A percentile compares a stretch with the other conserved stretches of the same genome.
These are phyloP conservation scores for Danaus plexippus DNA, from an alignment of 1,140 invertebrate genomes.

Conservation along the genomic window DNA sequence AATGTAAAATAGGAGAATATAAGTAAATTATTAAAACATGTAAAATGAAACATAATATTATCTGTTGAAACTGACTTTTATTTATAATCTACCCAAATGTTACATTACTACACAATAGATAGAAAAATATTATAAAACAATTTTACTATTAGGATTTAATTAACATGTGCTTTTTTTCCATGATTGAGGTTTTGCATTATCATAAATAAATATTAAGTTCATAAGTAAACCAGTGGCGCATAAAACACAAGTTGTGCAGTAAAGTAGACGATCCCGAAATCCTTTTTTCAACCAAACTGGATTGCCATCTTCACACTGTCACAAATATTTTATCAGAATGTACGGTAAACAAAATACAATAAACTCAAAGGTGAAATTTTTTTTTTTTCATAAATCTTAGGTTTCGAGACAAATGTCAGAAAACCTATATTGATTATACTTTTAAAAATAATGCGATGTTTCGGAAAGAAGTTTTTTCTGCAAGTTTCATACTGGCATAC, in stretches of 20 bases:
- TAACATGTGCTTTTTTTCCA: conserved; percentile 37
- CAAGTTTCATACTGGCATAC: no score
- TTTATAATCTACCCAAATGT: conserved; percentile 3
- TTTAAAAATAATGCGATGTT: no score
- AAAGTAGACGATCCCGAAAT: conserved; percentile 71
- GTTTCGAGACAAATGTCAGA: no score
- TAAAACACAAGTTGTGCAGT: conserved; percentile 57
- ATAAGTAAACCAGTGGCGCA: conserved; percentile 57
- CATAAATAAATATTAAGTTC: conserved; percentile 41
- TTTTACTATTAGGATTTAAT: conserved; percentile 9
- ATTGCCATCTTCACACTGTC: conserved; percentile 70
- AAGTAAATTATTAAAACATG: conserved; percentile 6
- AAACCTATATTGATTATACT: no score
- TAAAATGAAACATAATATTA: conserved; percentile 2
- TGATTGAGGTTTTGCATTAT: conserved; percentile 53
- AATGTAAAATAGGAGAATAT: conserved; percentile 19
- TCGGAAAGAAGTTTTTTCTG: no score
- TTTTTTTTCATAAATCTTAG: no score
- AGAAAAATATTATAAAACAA: no score
- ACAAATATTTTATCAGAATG: no score
- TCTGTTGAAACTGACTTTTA: background rate
- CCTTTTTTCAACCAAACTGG: conserved; percentile 77
- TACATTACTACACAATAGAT: background rate
- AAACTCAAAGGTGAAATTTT: no score
- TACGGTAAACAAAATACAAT: no score